phyloP scores from a whole-genome alignment of 2,888 invertebrate species.

The Scrobipalpa atriplicella region DNA sequence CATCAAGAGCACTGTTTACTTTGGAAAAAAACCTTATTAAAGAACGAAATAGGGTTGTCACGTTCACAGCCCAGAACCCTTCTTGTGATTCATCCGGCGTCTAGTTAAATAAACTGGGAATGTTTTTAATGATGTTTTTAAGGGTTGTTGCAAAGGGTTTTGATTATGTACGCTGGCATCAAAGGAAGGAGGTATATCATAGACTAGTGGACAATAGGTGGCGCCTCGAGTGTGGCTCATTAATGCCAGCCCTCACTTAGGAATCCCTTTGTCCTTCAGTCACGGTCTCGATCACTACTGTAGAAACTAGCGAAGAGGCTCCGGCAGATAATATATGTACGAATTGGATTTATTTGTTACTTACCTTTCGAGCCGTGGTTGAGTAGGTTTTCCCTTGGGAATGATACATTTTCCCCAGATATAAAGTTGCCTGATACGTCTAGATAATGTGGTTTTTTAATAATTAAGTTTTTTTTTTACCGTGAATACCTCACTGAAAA shows the following conservation, averaged over 20 bases:
- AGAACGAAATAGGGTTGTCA: slow-evolving; percentile 58
- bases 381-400: too few relatives aligned
- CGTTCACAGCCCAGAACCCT: slow-evolving; percentile 47
- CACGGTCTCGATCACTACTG: slow-evolving; percentile 56
- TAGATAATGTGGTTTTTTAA: too few relatives aligned
- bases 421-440: too few relatives aligned
- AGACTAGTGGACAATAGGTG: slow-evolving; percentile 51
- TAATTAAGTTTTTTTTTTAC: too few relatives aligned
- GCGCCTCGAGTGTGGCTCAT: slow-evolving; percentile 57
- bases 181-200: slow-evolving; percentile 53
- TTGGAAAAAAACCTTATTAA: slow-evolving; percentile 58
- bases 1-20: slow-evolving; percentile 64
- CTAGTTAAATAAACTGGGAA: slow-evolving; percentile 35
- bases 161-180: slow-evolving; percentile 43
- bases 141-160: slow-evolving; percentile 43
- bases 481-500: too few relatives aligned
- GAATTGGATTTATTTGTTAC: too few relatives aligned
- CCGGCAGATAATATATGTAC: background rate
- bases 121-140: slow-evolving; percentile 38
- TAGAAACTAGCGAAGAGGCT: slow-evolving; percentile 34
- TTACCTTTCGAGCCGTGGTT: too few relatives aligned
- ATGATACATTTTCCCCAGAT: too few relatives aligned
- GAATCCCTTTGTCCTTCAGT: slow-evolving; percentile 65
- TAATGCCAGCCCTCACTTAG: slow-evolving; percentile 55
- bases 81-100: slow-evolving; percentile 37